These are phyloP conservation scores for Cryptocephalus primarius DNA, from an alignment of 2,888 invertebrate genomes.

Conservation along the genomic window DNA sequence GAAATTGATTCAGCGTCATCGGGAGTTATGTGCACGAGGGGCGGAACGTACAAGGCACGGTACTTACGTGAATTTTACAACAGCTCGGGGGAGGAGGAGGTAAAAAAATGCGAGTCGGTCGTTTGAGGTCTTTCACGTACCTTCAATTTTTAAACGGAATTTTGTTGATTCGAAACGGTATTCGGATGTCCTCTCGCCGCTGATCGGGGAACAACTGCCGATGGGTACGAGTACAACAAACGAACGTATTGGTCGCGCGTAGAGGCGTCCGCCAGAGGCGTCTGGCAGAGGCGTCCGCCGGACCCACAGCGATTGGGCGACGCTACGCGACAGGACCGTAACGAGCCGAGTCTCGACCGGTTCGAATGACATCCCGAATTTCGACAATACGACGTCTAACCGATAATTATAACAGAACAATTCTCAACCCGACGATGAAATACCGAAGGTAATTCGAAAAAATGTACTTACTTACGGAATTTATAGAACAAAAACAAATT, in stretches of 20 bases:
- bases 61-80: conserved; percentile 37
- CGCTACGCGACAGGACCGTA: no score
- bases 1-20: conserved; percentile 22
- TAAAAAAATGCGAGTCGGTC: conserved; percentile 16
- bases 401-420: no score
- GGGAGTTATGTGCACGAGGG: neutral
- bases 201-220: conserved; percentile 29
- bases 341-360: no score
- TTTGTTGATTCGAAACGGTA: conserved; percentile 32
- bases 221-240: conserved; percentile 16
- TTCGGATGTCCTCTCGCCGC: conserved; percentile 33
- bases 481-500: no score
- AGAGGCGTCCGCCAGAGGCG: conserved; percentile 39
- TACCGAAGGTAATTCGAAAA: no score
- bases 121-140: conserved; percentile 24
- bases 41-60: neutral
- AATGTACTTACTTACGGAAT: no score
- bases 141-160: conserved; percentile 23
- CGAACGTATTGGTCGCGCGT: conserved; percentile 24
- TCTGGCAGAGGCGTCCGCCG: conserved; percentile 29
- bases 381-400: no score
- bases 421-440: no score
- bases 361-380: no score
- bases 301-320: neutral
- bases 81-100: conserved; percentile 22